phyloP scores from a whole-genome alignment of 2,797 vertebrate genomes.

The Psittacula derbiana region DNA sequence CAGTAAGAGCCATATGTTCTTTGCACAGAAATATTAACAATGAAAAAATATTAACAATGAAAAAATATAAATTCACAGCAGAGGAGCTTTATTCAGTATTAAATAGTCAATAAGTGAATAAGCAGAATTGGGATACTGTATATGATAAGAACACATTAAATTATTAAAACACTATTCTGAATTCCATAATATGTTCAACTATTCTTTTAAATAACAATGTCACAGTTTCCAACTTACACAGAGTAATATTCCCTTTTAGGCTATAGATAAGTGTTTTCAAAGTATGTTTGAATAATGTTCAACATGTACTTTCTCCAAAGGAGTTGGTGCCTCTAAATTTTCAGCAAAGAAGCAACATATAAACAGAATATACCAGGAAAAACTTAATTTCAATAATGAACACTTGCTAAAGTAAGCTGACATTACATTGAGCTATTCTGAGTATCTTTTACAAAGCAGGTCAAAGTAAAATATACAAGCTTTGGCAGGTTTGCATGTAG shows the following conservation, averaged over 20 bases:
- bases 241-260: neutral
- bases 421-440: neutral
- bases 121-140: neutral
- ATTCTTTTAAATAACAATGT: neutral
- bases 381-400: slow-evolving; percentile 38
- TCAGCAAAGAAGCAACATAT: slow-evolving; percentile 23
- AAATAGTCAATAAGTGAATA: neutral
- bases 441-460: slow-evolving; percentile 16
- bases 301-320: slow-evolving; percentile 7
- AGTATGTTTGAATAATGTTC: neutral
- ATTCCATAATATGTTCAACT: neutral
- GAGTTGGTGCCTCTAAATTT: neutral
- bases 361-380: slow-evolving; percentile 41
- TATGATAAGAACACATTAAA: neutral
- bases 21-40: neutral
- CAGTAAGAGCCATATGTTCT: neutral
- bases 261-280: neutral
- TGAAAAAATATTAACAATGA: neutral
- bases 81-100: neutral
- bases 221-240: neutral
- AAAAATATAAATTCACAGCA: neutral
- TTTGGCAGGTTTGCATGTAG: neutral
- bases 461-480: neutral
- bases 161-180: neutral
- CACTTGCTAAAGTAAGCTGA: slow-evolving; percentile 20